Evolutionary conservation across 1,140 invertebrate genomes (phyloP), one percentile per base, ranked within the genome.

Genomic region (Ceratina calcarata): DNA sequence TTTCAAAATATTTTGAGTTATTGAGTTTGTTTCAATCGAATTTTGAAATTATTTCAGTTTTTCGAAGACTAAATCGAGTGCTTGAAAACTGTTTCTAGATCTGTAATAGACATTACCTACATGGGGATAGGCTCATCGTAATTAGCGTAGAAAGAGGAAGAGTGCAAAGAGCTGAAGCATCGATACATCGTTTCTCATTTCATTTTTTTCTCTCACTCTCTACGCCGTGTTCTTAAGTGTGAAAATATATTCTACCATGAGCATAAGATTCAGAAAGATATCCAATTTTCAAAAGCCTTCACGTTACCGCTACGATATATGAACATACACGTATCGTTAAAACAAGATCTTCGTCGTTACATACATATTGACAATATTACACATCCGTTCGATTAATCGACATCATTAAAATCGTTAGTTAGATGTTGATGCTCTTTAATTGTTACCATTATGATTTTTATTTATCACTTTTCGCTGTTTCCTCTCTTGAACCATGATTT

Each of bases 301-400:
- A n/a, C 49, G 62, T 66, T 71, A 66, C 10, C 51, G 22, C 64
- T 61, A 60, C 70, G 77, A 62, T 45, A 45, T 45, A 45, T 10
- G 37, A 45, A 45, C 37, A 45, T 45, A 45, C 37, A 45, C 49
- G 69, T 61, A 78, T 79, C 77, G 62, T 66, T n/a, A 62, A 67
- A 67, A 79, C 77, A 64, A 79, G 71, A 74, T 20, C 51, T 64
- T 78, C 49, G 51, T 62, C 37, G 74, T 80, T 62, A 78, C 67
- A 76, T 76, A 68, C 78, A 60, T 83, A 83, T 83, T 83, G 78
- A 83, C 81, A 79, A 62, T 72, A 69, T 78, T 78, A 78, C 13
- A 78, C 71, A 74, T 66, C 61, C 61, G 32, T 66, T 66, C 58
- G 69, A 53, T 67, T 20, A 24, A 51, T 74, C 77, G 53, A 53